Base-by-base conservation (phyloP, 2,888 invertebrate genomes). In the Tenodera sinensis region DNA sequence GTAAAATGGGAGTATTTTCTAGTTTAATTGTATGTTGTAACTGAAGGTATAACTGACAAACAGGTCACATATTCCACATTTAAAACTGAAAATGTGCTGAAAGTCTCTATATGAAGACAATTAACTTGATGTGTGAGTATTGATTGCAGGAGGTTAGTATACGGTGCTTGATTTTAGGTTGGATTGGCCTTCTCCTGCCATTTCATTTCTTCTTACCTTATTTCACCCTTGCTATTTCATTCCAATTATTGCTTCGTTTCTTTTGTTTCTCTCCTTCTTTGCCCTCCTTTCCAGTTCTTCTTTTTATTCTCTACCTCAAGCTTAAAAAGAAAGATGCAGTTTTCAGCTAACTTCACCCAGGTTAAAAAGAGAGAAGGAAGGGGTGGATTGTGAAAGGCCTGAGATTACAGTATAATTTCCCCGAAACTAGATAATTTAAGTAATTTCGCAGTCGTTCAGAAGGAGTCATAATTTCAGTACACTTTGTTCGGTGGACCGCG, bases 401-500 rank as follows among this genome's bases (percentile, higher is more conserved):
- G 90, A 90, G 89, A 91, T 91, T 90, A 90, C 89, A 88, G 90
- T 89, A 89, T 90, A 91, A 91, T 91, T 90, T 91, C 89, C 90
- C 85, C 89, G 88, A 89, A 90, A 90, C 91, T 89, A 89, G 90
- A 90, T 90, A 91, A 91, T 91, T 91, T 89, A 90, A 90, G 90
- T 91, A 90, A 91, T 91, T 91, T 91, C 82, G 89, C 89, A 89
- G 91, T 89, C 91, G 89, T 90, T 90, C 88, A 34, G 83, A 88
- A 90, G 89, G 89, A 90, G 88, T 89, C 89, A 90, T 90, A 90
- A 90, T 90, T 89, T 85, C 88, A 84, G 85, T 87, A 84, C 90
- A 87, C 90, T 90, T 90, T 90, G 89, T 88, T 89, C 90, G 87
- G 89, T 87, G 89, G 90, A 88, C 89, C 87, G 90, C 89, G 88